Evolutionary conservation across 2,113 vertebrate genomes (phyloP), one percentile per base, ranked within the genome.

Genomic region (Oncorhynchus gorbuscha): DNA sequence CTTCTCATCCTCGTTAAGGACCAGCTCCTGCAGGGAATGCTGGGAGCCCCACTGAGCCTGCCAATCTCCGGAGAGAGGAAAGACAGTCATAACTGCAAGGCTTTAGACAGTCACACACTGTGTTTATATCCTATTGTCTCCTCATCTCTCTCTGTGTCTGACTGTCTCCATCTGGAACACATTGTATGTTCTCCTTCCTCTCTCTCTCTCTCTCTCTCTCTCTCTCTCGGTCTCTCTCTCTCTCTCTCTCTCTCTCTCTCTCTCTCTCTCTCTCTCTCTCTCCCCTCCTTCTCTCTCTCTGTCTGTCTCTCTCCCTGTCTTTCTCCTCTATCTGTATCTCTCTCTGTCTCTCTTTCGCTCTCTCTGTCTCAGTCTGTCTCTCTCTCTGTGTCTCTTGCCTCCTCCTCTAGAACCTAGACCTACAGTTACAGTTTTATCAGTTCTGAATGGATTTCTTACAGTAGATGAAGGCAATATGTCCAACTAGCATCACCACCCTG

Each of bases 1-100:
- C 90, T 95, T 98, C 92, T 99, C 97, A 0, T 99, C 97, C 73
- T 99, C 97, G 0, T 95, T 96, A 84, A 99, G 93, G 55, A 95
- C 84, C 70, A 99, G 92, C 73, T 97, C 96, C 83, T 95, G 94
- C 83, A 91, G 89, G 28, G 86, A 89, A 72, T 92, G 89, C 7
- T 92, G 89, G 26, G 82, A 39, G 35, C 35, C 35, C 35, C 35
- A 82, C 65, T 91, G 91, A 2, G 83, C 81, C 91, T 93, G 90
- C 35, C 0, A 72, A 28, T 61, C 32, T 69, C 51, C 58, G n/a
- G 51, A 16, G 28, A 68, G 64, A 72, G 35, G 30, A 28, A 58
- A 66, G 24, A 9, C 18, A 8, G 16, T 4, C 14, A 59, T 59
- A 18, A 59, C 13, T 14, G 35, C 35, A 48, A 66, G 20, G 11